A percentile compares a stretch with the other conserved stretches of the same genome.
These are phyloP conservation scores for Tychaedon coryphoeus DNA, from an alignment of 2,113 vertebrate genomes.

Conservation along the genomic window DNA sequence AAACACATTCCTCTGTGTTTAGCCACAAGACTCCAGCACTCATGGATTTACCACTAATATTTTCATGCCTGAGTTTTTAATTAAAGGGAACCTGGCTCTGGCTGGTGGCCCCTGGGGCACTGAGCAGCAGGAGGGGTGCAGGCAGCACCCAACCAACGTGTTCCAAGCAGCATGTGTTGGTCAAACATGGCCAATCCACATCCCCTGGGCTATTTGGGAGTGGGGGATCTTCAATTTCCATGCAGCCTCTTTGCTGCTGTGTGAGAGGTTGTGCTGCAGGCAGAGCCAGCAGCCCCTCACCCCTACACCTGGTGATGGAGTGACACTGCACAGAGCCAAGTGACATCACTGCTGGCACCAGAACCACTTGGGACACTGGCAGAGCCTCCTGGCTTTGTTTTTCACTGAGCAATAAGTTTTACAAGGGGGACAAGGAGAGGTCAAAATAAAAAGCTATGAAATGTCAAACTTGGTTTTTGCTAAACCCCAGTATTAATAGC, in stretches of 20 bases:
- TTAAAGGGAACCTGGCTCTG: neutral
- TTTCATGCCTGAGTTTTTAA: neutral
- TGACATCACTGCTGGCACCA: neutral
- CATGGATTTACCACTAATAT: neutral
- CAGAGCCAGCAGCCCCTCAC: neutral
- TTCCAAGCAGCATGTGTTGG: neutral
- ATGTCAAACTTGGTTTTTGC: neutral
- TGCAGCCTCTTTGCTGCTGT: rapidly evolving
- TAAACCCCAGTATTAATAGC: neutral
- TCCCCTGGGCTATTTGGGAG: neutral
- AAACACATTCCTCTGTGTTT: neutral
- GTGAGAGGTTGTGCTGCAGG: neutral
- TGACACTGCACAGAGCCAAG: neutral
- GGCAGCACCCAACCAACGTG: neutral
- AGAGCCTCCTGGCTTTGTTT: neutral
- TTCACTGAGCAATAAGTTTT: neutral
- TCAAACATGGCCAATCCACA: rapidly evolving
- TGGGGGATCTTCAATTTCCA: rapidly evolving
- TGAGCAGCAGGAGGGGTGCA: neutral
- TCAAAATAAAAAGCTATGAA: neutral
- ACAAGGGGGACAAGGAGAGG: neutral
- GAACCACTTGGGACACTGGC: rapidly evolving
- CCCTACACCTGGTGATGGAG: neutral
- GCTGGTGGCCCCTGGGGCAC: rapidly evolving
- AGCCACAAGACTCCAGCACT: neutral